These are phyloP conservation scores for Collichthys lucidus DNA, from an alignment of 2,113 vertebrate species.

Conservation along the genomic window DNA sequence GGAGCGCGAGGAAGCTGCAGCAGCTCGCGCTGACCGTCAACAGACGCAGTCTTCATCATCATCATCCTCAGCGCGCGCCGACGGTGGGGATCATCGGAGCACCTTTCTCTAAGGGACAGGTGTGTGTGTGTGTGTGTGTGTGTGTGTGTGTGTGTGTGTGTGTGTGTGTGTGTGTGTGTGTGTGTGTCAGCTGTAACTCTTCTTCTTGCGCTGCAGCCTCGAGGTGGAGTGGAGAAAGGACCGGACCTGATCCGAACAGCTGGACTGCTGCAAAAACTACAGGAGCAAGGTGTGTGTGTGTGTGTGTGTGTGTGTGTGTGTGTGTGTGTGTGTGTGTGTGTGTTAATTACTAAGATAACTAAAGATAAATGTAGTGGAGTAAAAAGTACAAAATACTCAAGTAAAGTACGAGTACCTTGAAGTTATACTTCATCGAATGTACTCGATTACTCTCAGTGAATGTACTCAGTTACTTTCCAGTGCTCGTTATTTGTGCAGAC, in stretches of 20 bases:
- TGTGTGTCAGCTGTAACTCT: background rate
- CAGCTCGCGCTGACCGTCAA: conserved; percentile 17
- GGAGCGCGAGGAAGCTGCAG: conserved; percentile 39
- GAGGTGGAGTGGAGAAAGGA: conserved; percentile 77
- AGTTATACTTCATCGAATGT: no score
- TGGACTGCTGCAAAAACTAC: conserved; percentile 75
- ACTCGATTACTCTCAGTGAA: no score
- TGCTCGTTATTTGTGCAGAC: no score
- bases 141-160: background rate
- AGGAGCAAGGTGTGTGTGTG: conserved; percentile 70
- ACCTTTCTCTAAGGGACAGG: conserved; percentile 83
- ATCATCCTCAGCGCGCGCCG: conserved; percentile 10
- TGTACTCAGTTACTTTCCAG: no score
- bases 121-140: conserved; percentile 30
- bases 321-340: no score
- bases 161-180: conserved; percentile 3
- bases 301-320: background rate
- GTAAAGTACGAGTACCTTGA: no score
- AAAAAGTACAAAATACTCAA: no score
- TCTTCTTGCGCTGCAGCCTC: conserved; percentile 56
- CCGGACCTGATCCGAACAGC: conserved; percentile 77
- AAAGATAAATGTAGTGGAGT: no score
- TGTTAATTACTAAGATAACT: no score
- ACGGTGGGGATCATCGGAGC: conserved; percentile 80
- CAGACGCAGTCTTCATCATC: conserved; percentile 40